Conservation (phyloP, 2,888 invertebrate species). For the Drosophila fulvimacula region DNA sequence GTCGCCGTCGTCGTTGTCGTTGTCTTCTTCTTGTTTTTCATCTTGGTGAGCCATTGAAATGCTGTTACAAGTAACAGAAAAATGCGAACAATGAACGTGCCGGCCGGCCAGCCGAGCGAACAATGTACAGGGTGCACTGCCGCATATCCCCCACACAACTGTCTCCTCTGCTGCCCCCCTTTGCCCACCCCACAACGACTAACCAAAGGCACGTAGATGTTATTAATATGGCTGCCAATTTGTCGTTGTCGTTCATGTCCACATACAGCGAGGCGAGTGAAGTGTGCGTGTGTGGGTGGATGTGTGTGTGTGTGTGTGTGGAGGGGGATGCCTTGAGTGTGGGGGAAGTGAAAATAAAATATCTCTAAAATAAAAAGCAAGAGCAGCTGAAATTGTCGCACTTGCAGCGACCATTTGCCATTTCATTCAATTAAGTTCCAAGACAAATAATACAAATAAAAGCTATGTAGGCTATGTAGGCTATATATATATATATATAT, state of each 20-base stretch:
- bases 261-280: slow-evolving; percentile 8
- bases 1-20: slow-evolving; percentile 23
- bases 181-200: not conserved
- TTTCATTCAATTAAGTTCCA: slow-evolving; percentile 78
- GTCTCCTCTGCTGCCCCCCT: not conserved
- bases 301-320: slow-evolving; percentile 1
- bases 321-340: no score
- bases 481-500: slow-evolving; percentile 7
- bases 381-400: slow-evolving; percentile 75
- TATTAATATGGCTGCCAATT: slow-evolving; percentile 80
- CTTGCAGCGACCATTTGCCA: slow-evolving; percentile 71
- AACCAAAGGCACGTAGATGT: slow-evolving; percentile 64
- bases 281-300: not conserved
- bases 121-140: slow-evolving; percentile 59
- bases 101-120: slow-evolving; percentile 45
- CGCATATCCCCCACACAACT: slow-evolving; percentile 12
- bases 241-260: slow-evolving; percentile 64
- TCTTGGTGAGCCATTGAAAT: slow-evolving; percentile 65
- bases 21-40: slow-evolving; percentile 13
- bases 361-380: slow-evolving; percentile 74
- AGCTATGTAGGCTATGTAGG: slow-evolving; percentile 40
- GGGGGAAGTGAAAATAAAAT: slow-evolving; percentile 59
- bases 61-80: slow-evolving; percentile 76
- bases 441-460: slow-evolving; percentile 77
- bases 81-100: slow-evolving; percentile 69